These are phyloP conservation scores for Arrhamphus sclerolepis DNA, from an alignment of 2,797 vertebrate species.

Conservation along the genomic window DNA sequence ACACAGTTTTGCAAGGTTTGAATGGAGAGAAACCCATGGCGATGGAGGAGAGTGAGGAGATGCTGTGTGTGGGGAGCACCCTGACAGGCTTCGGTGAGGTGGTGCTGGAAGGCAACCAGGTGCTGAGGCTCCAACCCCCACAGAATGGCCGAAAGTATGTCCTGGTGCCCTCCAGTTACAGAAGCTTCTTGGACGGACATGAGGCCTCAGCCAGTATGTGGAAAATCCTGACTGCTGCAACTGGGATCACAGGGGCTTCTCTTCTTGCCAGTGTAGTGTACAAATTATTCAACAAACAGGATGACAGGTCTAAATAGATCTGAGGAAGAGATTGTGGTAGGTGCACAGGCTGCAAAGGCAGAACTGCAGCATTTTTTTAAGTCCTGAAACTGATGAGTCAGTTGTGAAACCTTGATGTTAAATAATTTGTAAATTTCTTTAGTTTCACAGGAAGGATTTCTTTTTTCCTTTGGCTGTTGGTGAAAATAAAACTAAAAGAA, in stretches of 20 bases:
- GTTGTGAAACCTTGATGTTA: too few relatives aligned
- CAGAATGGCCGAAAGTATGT: constrained; percentile 69
- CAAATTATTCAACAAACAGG: constrained; percentile 26
- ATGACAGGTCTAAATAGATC: constrained; percentile 30
- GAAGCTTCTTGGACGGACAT: constrained; percentile 74
- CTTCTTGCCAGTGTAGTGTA: constrained; percentile 59
- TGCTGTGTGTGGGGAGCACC: constrained; percentile 73
- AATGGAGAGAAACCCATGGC: constrained; percentile 67
- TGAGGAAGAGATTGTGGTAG: neutral
- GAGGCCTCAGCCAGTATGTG: constrained; percentile 73
- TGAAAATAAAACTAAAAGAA: too few relatives aligned
- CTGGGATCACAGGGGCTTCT: constrained; percentile 64
- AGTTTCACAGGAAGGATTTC: too few relatives aligned
- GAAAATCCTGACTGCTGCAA: constrained; percentile 63
- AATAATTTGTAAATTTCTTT: too few relatives aligned
- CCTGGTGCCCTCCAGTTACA: constrained; percentile 68
- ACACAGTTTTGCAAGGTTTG: constrained; percentile 57
- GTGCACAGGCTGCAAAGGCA: neutral
- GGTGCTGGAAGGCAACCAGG: constrained; percentile 71
- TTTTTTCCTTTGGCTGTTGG: too few relatives aligned
- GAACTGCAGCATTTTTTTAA: neutral
- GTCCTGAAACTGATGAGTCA: neutral
- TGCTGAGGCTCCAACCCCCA: constrained; percentile 75
- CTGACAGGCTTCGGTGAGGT: constrained; percentile 81
- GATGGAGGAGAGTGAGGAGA: constrained; percentile 71